These are phyloP conservation scores for Teinopalpus imperialis DNA, from an alignment of 2,888 invertebrate species.

Conservation along the genomic window DNA sequence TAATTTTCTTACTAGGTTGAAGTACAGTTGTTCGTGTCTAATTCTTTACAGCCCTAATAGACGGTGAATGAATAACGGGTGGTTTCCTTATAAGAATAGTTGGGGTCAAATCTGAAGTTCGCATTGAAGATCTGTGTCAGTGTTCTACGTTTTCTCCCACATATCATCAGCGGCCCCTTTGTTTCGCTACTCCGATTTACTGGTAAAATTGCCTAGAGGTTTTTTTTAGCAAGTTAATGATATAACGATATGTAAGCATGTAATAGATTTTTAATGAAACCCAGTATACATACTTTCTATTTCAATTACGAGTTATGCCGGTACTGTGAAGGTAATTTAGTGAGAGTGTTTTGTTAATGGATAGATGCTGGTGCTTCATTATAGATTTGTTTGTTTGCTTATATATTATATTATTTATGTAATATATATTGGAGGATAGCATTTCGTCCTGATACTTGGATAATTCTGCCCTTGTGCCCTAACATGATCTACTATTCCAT, in stretches of 20 bases:
- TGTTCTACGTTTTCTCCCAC: constrained; percentile 70
- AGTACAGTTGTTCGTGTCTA: constrained; percentile 20
- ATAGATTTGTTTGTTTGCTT: constrained; percentile 25
- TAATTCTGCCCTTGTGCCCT: too few species aligned
- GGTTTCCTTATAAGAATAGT: constrained; percentile 71
- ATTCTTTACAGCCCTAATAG: constrained; percentile 51
- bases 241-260: constrained; percentile 41
- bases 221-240: constrained; percentile 40
- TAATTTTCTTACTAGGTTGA: constrained; percentile 9
- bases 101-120: constrained; percentile 69
- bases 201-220: constrained; percentile 39
- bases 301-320: constrained; percentile 48
- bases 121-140: constrained; percentile 72
- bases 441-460: too few species aligned
- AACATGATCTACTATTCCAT: too few species aligned
- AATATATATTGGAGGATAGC: too few species aligned
- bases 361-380: constrained; percentile 25
- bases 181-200: constrained; percentile 41
- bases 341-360: constrained; percentile 35
- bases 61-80: constrained; percentile 65
- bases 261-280: constrained; percentile 48
- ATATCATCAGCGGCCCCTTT: constrained; percentile 46
- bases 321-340: constrained; percentile 40
- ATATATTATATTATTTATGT: too few species aligned
- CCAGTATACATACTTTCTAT: constrained; percentile 59